Evolutionary conservation across 2,888 invertebrate genomes (phyloP), one percentile per base, ranked within the genome.

Genomic region (Caenorhabditis macrosperma): DNA sequence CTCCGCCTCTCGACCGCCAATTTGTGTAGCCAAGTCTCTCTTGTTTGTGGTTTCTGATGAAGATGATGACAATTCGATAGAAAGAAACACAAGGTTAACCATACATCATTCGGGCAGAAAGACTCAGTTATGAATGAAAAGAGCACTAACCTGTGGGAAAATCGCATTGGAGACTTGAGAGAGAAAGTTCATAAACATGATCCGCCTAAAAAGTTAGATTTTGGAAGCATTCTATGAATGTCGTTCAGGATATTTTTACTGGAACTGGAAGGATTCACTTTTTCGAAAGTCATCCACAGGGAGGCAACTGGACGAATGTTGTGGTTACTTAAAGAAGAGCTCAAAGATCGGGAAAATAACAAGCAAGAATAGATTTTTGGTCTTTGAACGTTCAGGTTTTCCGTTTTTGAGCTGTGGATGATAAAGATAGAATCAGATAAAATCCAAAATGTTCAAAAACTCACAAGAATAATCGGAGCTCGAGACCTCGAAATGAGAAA

Each of bases 141-240:
- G 30, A 17, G 33, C n/a, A 78, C 67, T 54, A 48, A 79, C 79
- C 79, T 79, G 68, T n/a, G 79, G 79, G 41, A 79, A 75, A 54
- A 79, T 75, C 12, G 75, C 57, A 35, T 60, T 66, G 50, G 69
- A 69, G 20, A 60, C 79, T 71, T 75, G 68, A 9, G 69, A 48
- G 30, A 80, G 75, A 15, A 80, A 54, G 48, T 75, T 64, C 79
- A 75, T 64, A 50, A 80, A 80, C 79, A 80, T 80, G 17, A 3
- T 24, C 1, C 17, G 54, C 26, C 67, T 67, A 77, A 63, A 69
- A 67, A 55, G 28, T 10, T 5, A 22, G 44, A n/a, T 22, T 12
- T 30, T 54, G 12, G 2, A 1, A 30, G 50, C 24, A 17, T 20
- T 20, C 6, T 33, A 33, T 35, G n/a, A n/a, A n/a, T n/a, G n/a